Percentiles rank a stretch among this genome's conserved stretches.
These are phyloP conservation scores for Graphium colonna DNA, from an alignment of 2,888 invertebrate species.

Conservation along the genomic window DNA sequence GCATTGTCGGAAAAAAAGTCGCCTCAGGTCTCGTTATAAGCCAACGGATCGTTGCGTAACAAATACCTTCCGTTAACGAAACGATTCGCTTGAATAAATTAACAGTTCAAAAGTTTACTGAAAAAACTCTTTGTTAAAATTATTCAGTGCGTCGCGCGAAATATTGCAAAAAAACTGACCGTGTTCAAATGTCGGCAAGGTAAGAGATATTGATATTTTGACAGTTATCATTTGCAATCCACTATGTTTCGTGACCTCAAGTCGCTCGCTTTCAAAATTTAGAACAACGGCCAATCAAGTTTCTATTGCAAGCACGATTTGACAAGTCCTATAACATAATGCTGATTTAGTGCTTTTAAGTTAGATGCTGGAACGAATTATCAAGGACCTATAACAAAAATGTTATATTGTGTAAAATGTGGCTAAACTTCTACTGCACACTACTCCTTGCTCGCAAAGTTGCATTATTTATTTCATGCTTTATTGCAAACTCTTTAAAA, in stretches of 20 bases:
- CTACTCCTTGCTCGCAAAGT: too few species aligned
- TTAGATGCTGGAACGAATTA: conserved; percentile 1
- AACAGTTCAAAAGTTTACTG: conserved; percentile 8
- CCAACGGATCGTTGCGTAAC: conserved; percentile 34
- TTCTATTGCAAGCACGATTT: conserved; percentile 24
- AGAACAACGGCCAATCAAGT: conserved; percentile 31
- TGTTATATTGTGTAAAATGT: too few species aligned
- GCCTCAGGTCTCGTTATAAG: conserved; percentile 36
- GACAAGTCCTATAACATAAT: conserved; percentile 24
- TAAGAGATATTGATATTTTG: conserved; percentile 28
- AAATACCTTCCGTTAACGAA: conserved; percentile 18
- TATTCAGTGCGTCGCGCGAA: conserved; percentile 3
- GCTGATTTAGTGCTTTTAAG: conserved; percentile 9
- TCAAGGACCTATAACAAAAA: neutral
- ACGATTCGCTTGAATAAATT: conserved; percentile 21
- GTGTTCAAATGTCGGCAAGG: conserved; percentile 28
- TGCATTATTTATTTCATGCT: too few species aligned
- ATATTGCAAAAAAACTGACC: conserved; percentile 23
- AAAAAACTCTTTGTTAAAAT: conserved; percentile 3
- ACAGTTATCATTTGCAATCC: conserved; percentile 26
- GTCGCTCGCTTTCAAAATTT: conserved; percentile 37
- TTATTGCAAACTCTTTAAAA: too few species aligned
- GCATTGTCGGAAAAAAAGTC: conserved; percentile 31
- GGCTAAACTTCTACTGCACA: too few species aligned
- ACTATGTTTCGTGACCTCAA: conserved; percentile 35